A percentile compares a stretch with the other conserved stretches of the same genome.
phyloP scores from a whole-genome alignment of 2,797 vertebrate species.

The Apogon hyalosoma region DNA sequence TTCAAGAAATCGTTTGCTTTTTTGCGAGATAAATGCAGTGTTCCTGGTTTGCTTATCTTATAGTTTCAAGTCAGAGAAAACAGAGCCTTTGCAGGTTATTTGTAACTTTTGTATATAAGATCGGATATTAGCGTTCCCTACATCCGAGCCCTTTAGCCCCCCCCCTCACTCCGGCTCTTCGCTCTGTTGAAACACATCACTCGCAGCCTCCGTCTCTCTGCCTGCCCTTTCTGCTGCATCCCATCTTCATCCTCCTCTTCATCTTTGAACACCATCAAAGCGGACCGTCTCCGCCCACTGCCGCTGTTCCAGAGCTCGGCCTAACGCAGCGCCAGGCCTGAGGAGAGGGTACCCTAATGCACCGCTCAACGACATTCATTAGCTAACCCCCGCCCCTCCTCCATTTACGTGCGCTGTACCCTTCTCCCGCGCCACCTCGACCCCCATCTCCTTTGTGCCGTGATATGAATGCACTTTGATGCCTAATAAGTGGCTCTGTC shows the following conservation, averaged over 20 bases:
- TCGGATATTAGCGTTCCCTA: too few relatives aligned
- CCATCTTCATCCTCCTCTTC: slow-evolving; percentile 23
- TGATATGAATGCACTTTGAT: slow-evolving; percentile 99
- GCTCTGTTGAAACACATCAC: background rate
- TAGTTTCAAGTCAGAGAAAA: too few relatives aligned
- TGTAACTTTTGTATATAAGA: too few relatives aligned
- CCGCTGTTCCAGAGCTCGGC: slow-evolving; percentile 79
- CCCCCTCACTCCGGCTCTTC: background rate
- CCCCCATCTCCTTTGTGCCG: slow-evolving; percentile 90
- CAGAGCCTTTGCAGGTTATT: too few relatives aligned
- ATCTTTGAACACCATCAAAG: slow-evolving; percentile 45
- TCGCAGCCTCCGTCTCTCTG: slow-evolving; percentile 27
- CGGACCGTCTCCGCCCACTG: slow-evolving; percentile 19
- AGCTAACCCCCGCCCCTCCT: slow-evolving; percentile 77
- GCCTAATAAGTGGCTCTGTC: slow-evolving; percentile 98
- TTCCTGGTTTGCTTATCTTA: too few relatives aligned
- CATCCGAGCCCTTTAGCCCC: background rate
- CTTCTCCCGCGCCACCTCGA: slow-evolving; percentile 70
- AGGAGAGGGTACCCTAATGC: slow-evolving; percentile 87
- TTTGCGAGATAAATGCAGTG: too few relatives aligned
- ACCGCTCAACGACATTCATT: slow-evolving; percentile 94
- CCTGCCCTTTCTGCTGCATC: slow-evolving; percentile 18
- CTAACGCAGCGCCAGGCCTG: slow-evolving; percentile 88
- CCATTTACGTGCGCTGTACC: slow-evolving; percentile 60
- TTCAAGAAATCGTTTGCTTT: too few relatives aligned